Conservation (phyloP, 2,113 vertebrate species). For the Equus przewalskii region DNA sequence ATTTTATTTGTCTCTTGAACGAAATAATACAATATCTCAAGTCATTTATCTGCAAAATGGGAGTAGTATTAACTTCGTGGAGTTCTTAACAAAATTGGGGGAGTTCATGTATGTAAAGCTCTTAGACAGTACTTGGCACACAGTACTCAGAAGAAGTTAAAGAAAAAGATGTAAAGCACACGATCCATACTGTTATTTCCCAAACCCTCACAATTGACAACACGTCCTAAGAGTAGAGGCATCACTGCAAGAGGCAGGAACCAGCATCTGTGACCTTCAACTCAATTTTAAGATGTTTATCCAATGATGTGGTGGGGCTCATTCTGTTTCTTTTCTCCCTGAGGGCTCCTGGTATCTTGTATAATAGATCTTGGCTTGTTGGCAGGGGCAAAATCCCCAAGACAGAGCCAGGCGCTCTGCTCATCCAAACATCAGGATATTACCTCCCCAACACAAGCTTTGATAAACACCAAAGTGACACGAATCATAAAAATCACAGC, state of each 20-base stretch:
- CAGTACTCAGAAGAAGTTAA: neutral
- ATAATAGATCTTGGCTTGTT: neutral
- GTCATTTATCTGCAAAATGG: neutral
- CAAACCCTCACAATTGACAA: neutral
- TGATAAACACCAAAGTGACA: neutral
- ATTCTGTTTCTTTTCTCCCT: neutral
- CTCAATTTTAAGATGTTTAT: neutral
- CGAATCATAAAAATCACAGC: neutral
- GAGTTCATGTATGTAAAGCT: neutral
- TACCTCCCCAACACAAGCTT: neutral
- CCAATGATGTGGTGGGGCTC: neutral
- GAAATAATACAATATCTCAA: neutral
- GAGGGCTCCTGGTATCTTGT: neutral
- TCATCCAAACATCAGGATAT: neutral
- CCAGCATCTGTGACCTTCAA: neutral
- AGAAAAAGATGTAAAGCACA: neutral
- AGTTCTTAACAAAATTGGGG: neutral
- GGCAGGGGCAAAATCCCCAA: neutral
- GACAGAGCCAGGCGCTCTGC: neutral
- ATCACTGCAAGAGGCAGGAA: neutral
- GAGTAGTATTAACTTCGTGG: neutral
- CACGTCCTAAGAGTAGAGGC: neutral
- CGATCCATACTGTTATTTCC: neutral
- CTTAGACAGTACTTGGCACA: neutral
- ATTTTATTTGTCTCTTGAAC: neutral